phyloP scores from a whole-genome alignment of 2,888 invertebrate species.

The Eumerus sabulonum region DNA sequence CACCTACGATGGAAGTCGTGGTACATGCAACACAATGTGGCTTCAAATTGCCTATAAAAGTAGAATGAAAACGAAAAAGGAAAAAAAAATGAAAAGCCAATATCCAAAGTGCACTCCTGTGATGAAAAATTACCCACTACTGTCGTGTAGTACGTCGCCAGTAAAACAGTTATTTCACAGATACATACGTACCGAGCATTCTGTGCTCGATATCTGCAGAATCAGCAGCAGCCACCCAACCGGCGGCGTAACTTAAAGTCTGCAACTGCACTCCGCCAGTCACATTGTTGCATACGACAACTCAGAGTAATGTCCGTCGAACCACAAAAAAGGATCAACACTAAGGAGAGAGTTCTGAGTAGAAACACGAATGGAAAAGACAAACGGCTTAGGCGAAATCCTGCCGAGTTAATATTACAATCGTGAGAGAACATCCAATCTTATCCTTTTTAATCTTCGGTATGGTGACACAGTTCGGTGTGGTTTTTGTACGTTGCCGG shows the following conservation, averaged over 20 bases:
- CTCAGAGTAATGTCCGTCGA: conserved; percentile 40
- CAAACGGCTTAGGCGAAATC: conserved; percentile 38
- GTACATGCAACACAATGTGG: conserved; percentile 16
- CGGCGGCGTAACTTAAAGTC: conserved; percentile 2
- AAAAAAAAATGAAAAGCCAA: no score
- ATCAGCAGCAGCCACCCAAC: conserved; percentile 28
- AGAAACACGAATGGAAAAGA: conserved; percentile 34
- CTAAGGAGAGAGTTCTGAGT: not conserved
- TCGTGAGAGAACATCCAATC: conserved; percentile 53
- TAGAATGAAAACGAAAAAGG: no score
- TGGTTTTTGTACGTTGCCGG: conserved; percentile 14
- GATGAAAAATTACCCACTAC: conserved; percentile 5
- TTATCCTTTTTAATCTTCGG: conserved; percentile 59
- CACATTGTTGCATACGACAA: conserved; percentile 54
- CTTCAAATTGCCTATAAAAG: conserved; percentile 23
- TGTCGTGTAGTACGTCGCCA: conserved; percentile 13
- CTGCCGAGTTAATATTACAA: conserved; percentile 59
- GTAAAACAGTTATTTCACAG: conserved; percentile 11
- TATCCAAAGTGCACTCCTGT: no score
- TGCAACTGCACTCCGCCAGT: conserved; percentile 19
- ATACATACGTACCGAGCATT: not conserved
- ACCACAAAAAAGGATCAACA: conserved; percentile 49
- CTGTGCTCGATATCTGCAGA: conserved; percentile 25
- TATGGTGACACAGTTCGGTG: conserved; percentile 56
- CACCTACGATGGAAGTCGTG: conserved; percentile 11